phyloP scores from a whole-genome alignment of 2,113 vertebrate species.

The Zosterops lateralis region DNA sequence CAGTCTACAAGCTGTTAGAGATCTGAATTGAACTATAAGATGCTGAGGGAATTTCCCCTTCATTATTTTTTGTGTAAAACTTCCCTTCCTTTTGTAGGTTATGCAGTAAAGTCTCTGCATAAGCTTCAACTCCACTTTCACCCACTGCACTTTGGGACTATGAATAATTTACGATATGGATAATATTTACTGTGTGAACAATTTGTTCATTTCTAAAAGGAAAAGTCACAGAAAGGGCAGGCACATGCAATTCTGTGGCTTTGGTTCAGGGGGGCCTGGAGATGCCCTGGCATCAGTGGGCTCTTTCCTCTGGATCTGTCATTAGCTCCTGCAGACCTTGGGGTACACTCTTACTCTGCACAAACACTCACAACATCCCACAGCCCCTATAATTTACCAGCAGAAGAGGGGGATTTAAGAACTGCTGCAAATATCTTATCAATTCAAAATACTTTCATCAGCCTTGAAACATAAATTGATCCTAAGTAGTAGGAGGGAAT shows the following conservation, averaged over 20 bases:
- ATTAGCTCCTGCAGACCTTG: not conserved
- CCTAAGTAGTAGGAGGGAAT: not conserved
- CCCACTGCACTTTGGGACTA: not conserved
- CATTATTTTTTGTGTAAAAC: not conserved
- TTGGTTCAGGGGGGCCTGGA: not conserved
- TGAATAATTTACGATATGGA: not conserved
- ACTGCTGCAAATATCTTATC: not conserved
- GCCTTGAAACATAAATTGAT: not conserved
- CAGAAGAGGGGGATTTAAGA: not conserved
- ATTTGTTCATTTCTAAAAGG: not conserved
- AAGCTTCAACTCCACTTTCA: not conserved
- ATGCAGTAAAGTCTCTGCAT: not conserved
- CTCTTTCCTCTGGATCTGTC: not conserved
- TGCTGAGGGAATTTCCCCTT: not conserved
- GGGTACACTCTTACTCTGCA: not conserved
- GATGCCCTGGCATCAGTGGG: not conserved
- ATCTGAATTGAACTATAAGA: not conserved
- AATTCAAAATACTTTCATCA: not conserved
- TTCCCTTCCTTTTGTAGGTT: not conserved
- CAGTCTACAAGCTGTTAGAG: not conserved
- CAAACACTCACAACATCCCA: not conserved
- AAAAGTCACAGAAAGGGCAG: not conserved
- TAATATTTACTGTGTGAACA: not conserved
- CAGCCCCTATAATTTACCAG: not conserved
- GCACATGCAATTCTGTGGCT: not conserved